A percentile compares a stretch with the other conserved stretches of the same genome.
These are phyloP conservation scores for Leptocoma aspasia DNA, from an alignment of 2,113 vertebrate species.

Conservation along the genomic window DNA sequence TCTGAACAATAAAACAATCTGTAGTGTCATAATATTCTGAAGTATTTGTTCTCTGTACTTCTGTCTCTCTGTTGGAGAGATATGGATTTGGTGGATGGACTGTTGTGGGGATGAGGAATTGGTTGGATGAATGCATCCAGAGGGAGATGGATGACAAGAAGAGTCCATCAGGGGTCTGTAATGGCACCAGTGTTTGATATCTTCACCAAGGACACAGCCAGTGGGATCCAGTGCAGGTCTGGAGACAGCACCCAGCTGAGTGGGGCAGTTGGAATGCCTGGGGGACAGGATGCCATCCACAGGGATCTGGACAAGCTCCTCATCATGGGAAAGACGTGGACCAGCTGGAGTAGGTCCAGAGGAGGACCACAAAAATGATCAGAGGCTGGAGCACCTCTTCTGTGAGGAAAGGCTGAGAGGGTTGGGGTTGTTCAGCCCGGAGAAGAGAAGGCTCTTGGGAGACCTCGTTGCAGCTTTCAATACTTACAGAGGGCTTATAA, in stretches of 20 bases:
- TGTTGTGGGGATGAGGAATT: neutral
- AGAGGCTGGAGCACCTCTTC: neutral
- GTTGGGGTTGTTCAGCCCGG: neutral
- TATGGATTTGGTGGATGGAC: neutral
- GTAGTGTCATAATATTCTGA: neutral
- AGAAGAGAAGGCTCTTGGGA: neutral
- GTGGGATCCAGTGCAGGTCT: neutral
- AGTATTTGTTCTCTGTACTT: neutral
- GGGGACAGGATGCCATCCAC: neutral
- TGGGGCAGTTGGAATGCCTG: accelerated
- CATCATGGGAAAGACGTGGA: accelerated
- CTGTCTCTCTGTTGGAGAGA: neutral
- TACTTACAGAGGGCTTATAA: no score
- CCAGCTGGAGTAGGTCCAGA: neutral
- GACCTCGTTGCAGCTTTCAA: neutral
- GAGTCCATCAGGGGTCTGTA: neutral
- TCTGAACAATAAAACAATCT: neutral
- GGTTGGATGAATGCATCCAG: neutral
- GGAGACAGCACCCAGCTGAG: neutral
- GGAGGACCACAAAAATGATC: neutral
- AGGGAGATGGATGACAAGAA: neutral
- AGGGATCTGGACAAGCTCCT: neutral
- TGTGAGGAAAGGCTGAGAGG: neutral
- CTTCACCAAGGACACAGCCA: neutral
- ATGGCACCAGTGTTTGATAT: neutral